A percentile compares a stretch with the other conserved stretches of the same genome.
phyloP scores from a whole-genome alignment of 1,140 invertebrate species.

The Luehdorfia chinensis region DNA sequence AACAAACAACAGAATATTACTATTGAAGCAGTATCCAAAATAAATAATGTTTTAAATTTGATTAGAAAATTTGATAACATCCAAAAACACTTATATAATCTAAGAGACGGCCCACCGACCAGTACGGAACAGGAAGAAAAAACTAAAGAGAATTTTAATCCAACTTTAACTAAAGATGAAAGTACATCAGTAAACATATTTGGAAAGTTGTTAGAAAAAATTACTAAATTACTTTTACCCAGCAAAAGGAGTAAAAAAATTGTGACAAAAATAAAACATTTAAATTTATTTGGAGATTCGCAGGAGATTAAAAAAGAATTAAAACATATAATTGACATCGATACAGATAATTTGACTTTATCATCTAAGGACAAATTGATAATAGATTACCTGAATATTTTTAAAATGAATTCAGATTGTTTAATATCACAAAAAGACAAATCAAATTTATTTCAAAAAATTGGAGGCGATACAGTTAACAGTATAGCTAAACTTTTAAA shows the following conservation, averaged over 20 bases:
- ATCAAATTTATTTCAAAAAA: slow-evolving; percentile 20
- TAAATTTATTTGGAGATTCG: slow-evolving; percentile 31
- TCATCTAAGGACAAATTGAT: slow-evolving; percentile 56
- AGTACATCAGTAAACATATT: slow-evolving; percentile 37
- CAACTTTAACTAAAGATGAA: slow-evolving; percentile 24
- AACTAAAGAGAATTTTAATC: neutral
- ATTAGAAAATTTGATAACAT: slow-evolving; percentile 51
- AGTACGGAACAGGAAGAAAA: neutral
- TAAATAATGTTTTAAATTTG: slow-evolving; percentile 47
- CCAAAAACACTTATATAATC: slow-evolving; percentile 33
- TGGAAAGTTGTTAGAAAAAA: slow-evolving; percentile 49
- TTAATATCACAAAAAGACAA: slow-evolving; percentile 24
- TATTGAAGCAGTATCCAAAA: slow-evolving; percentile 35
- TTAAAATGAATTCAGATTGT: slow-evolving; percentile 48
- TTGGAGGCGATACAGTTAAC: slow-evolving; percentile 51
- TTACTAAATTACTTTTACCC: slow-evolving; percentile 43
- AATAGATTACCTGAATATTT: slow-evolving; percentile 52
- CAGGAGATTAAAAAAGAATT: slow-evolving; percentile 29
- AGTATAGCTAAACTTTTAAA: slow-evolving; percentile 62
- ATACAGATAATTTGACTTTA: slow-evolving; percentile 35
- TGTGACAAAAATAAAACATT: slow-evolving; percentile 33
- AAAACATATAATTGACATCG: slow-evolving; percentile 31
- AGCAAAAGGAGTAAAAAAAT: slow-evolving; percentile 36
- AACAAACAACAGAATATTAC: slow-evolving; percentile 17
- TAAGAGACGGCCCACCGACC: slow-evolving; percentile 19